These are phyloP conservation scores for Geotrupes spiniger DNA, from an alignment of 2,888 invertebrate species.

Conservation along the genomic window DNA sequence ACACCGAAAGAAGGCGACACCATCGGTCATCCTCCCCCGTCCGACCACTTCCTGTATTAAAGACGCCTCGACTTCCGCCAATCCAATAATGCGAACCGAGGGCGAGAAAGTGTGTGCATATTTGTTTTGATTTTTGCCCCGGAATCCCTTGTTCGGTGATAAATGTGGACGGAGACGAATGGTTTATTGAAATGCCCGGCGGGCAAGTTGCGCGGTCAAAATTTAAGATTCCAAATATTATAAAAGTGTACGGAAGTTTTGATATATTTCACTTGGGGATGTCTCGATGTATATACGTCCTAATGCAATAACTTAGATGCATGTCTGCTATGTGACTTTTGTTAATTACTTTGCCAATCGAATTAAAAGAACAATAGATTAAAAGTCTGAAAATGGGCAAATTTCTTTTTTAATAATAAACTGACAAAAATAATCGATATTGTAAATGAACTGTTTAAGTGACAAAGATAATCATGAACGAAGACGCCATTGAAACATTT, in stretches of 20 bases:
- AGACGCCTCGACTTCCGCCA: conserved; percentile 39
- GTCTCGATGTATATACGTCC: background rate
- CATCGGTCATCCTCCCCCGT: conserved; percentile 41
- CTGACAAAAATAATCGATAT: too few relatives aligned
- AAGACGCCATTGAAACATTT: too few relatives aligned
- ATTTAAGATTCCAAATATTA: conserved; percentile 26
- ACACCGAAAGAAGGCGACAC: conserved; percentile 32
- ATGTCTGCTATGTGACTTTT: too few relatives aligned
- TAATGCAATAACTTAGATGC: too few relatives aligned
- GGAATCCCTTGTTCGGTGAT: conserved; percentile 42
- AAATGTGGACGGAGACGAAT: conserved; percentile 46
- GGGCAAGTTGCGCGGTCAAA: conserved; percentile 35
- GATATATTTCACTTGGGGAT: background rate
- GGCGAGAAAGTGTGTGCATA: conserved; percentile 46
- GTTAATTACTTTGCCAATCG: too few relatives aligned
- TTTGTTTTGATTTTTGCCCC: conserved; percentile 49
- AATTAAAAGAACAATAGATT: too few relatives aligned
- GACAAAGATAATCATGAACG: too few relatives aligned
- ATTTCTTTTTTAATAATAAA: too few relatives aligned
- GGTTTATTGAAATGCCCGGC: conserved; percentile 49
- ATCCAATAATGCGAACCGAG: conserved; percentile 40
- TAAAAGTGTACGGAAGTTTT: conserved; percentile 19
- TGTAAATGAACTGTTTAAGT: too few relatives aligned
- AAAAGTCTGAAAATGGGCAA: too few relatives aligned
- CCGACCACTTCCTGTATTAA: conserved; percentile 40